phyloP scores from a whole-genome alignment of 2,113 vertebrate species.

The Boulengeromyrus knoepffleri region DNA sequence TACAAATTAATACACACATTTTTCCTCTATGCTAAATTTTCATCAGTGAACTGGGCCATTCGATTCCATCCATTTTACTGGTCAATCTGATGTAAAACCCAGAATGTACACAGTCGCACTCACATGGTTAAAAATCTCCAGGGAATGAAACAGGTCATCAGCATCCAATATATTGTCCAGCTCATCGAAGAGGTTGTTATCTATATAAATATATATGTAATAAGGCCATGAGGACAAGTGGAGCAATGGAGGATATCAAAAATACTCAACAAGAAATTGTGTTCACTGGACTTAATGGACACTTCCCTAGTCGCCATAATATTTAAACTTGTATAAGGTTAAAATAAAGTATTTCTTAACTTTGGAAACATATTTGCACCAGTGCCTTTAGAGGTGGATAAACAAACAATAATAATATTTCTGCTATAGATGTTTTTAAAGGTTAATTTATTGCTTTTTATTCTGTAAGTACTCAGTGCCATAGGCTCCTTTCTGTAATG shows the following conservation, averaged over 20 bases:
- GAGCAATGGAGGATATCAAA: background rate
- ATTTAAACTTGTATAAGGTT: background rate
- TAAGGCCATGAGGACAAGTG: background rate
- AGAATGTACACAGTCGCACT: slow-evolving; percentile 42
- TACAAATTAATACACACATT: background rate
- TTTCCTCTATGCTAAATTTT: background rate
- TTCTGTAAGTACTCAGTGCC: background rate
- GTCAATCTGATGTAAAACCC: background rate
- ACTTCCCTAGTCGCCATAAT: background rate
- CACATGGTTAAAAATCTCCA: slow-evolving; percentile 61
- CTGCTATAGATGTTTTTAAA: background rate
- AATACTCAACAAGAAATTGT: background rate
- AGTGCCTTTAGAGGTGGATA: background rate
- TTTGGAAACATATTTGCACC: background rate
- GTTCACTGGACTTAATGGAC: background rate
- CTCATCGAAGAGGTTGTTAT: slow-evolving; percentile 78
- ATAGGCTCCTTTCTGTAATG: background rate
- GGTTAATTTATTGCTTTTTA: background rate
- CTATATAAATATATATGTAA: slow-evolving; percentile 42
- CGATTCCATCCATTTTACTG: background rate
- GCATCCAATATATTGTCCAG: slow-evolving; percentile 67
- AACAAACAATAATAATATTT: background rate
- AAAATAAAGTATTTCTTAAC: background rate
- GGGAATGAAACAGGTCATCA: slow-evolving; percentile 58
- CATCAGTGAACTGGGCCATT: background rate